Conservation (phyloP, 2,113 vertebrate genomes). For the Carassius gibelio region DNA sequence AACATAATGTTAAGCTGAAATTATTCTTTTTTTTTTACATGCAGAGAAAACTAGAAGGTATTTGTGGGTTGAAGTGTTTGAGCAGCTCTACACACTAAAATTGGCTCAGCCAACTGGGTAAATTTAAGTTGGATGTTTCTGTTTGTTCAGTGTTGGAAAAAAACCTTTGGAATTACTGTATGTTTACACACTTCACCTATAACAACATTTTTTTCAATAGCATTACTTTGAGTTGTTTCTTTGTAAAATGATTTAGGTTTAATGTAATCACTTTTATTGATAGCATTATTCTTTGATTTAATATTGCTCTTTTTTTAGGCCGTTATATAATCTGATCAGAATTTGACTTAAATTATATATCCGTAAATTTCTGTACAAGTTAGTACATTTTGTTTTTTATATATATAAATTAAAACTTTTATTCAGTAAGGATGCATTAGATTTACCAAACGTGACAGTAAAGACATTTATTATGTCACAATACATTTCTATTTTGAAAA, state of each 20-base stretch:
- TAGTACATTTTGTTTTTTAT: too few species aligned
- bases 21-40: background rate
- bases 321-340: background rate
- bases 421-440: background rate
- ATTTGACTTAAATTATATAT: too few species aligned
- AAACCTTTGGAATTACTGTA: background rate
- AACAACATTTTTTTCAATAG: background rate
- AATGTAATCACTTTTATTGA: background rate
- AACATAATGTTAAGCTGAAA: too few species aligned
- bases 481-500: background rate
- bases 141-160: background rate
- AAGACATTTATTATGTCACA: background rate
- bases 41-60: background rate
- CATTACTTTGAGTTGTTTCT: background rate
- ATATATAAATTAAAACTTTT: background rate
- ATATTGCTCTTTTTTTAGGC: background rate
- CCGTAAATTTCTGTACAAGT: too few species aligned
- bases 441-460: background rate
- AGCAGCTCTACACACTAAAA: too few species aligned
- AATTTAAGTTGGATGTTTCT: too few species aligned
- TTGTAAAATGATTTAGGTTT: background rate
- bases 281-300: background rate
- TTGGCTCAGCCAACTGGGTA: background rate
- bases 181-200: background rate
- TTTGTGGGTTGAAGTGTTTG: background rate